Conservation (phyloP, 2,113 vertebrate genomes). For the Indicator indicator region DNA sequence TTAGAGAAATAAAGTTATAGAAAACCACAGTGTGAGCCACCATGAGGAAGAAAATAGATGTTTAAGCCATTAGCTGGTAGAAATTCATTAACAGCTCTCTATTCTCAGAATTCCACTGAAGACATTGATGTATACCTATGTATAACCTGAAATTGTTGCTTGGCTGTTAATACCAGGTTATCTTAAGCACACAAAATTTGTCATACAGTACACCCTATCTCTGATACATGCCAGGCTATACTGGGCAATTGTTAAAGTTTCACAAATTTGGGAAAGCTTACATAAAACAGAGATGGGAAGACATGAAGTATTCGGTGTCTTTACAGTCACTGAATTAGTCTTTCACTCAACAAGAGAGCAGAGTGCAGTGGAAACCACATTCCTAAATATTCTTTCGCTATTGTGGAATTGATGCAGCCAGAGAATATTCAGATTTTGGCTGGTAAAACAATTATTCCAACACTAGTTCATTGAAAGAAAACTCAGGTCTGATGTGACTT, state of each 20-base stretch:
- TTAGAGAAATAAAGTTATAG: not conserved
- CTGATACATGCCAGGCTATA: not conserved
- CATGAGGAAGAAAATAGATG: not conserved
- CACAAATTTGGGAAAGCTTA: not conserved
- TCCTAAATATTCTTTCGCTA: not conserved
- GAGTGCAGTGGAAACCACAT: not conserved
- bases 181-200: not conserved
- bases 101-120: not conserved
- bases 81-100: not conserved
- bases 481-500: not conserved
- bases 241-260: not conserved
- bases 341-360: not conserved
- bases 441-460: not conserved
- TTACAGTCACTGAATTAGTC: not conserved
- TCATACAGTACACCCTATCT: not conserved
- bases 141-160: not conserved
- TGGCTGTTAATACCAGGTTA: not conserved
- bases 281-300: not conserved
- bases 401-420: not conserved
- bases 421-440: not conserved
- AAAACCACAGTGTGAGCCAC: not conserved
- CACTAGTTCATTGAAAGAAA: not conserved
- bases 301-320: not conserved
- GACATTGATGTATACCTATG: not conserved
- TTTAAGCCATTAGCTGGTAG: not conserved